Conservation (phyloP, 2,888 invertebrate genomes). For the Lepidocyrtoides sp. region DNA sequence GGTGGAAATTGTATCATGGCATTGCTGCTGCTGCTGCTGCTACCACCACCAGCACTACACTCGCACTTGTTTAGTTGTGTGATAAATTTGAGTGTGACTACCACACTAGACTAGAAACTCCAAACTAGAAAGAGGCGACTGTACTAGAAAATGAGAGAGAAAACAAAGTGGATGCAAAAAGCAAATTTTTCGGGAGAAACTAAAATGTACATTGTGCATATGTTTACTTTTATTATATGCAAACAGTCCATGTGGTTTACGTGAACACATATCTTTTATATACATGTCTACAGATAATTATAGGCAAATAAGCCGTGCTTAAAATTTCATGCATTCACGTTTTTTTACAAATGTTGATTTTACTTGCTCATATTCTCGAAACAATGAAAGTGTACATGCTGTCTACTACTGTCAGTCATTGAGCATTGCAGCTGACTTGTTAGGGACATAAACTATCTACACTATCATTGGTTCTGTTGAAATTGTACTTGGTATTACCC, state of each 20-base stretch:
- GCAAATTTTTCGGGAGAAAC: neutral
- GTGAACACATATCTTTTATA: neutral
- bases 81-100: slow-evolving; percentile 29
- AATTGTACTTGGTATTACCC: no score
- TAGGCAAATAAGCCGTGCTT: no score
- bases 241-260: neutral
- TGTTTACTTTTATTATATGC: neutral
- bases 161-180: neutral
- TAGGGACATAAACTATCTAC: no score
- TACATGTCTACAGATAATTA: neutral
- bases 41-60: no score
- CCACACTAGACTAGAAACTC: neutral
- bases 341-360: neutral
- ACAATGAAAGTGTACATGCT: no score
- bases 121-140: neutral
- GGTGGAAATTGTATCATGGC: slow-evolving; percentile 23
- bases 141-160: neutral
- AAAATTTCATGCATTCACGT: no score
- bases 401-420: no score
- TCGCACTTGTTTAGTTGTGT: neutral
- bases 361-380: neutral
- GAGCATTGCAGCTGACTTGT: no score
- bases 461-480: no score
- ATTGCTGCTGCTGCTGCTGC: neutral
- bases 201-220: neutral